Conservation (phyloP, 2,888 invertebrate genomes). For the Noctua comes region DNA sequence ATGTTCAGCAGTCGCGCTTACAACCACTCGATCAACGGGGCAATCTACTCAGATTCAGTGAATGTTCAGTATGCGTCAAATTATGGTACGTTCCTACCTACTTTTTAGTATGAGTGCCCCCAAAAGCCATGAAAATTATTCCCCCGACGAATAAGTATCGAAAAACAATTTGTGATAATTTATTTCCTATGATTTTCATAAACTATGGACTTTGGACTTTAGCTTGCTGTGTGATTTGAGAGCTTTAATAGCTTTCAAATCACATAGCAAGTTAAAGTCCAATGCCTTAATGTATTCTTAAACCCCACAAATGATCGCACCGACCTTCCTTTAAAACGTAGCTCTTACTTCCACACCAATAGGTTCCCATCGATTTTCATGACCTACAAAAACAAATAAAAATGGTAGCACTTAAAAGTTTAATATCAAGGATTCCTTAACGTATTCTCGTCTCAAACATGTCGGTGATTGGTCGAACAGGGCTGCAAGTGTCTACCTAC, state of each 20-base stretch:
- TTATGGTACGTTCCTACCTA: no score
- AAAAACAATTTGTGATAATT: neutral
- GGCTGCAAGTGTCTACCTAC: conserved; percentile 85
- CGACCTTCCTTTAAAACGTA: conserved; percentile 26
- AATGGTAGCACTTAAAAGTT: conserved; percentile 67
- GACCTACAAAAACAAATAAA: conserved; percentile 61
- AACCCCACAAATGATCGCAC: conserved; percentile 1
- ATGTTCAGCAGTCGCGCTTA: no score
- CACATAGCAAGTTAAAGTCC: neutral
- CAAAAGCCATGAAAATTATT: neutral
- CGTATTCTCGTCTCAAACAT: conserved; percentile 85
- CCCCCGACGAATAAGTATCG: neutral
- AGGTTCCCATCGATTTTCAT: conserved; percentile 43
- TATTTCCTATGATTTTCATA: neutral
- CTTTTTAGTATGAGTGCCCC: neutral
- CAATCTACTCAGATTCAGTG: neutral
- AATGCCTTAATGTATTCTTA: conserved; percentile 8
- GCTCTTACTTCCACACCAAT: conserved; percentile 26
- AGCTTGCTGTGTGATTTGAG: no score
- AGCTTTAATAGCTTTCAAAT: neutral
- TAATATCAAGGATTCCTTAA: conserved; percentile 79
- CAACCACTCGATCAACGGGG: neutral
- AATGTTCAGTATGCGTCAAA: neutral
- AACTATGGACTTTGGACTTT: no score
- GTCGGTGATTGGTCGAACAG: conserved; percentile 88